phyloP scores from a whole-genome alignment of 2,797 vertebrate species.

The Acanthurus tractus region DNA sequence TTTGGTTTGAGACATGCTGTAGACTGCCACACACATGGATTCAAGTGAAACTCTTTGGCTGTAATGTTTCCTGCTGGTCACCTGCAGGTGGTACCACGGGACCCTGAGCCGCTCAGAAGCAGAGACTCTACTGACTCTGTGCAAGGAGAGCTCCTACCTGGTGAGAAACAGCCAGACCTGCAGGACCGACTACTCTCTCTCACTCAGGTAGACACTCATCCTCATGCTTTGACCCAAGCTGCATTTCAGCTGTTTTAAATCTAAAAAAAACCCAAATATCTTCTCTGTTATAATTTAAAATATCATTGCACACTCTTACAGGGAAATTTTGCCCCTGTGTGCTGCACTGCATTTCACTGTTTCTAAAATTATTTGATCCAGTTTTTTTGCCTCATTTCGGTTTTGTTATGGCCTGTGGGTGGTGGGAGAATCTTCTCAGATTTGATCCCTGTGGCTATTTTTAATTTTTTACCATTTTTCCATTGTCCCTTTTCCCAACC shows the following conservation, averaged over 20 bases:
- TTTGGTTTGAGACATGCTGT: background rate
- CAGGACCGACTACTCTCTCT: constrained; percentile 92
- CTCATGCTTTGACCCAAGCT: background rate
- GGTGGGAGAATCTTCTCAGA: constrained; percentile 9
- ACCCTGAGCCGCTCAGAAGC: constrained; percentile 91
- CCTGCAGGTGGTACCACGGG: constrained; percentile 95
- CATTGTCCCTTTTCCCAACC: constrained; percentile 1
- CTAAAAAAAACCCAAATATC: background rate
- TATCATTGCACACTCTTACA: constrained; percentile 25
- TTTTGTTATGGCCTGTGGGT: constrained; percentile 9
- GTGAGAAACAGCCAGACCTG: constrained; percentile 94
- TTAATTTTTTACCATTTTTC: constrained; percentile 25
- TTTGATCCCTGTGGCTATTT: constrained; percentile 18
- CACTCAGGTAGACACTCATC: constrained; percentile 88
- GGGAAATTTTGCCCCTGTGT: constrained; percentile 12
- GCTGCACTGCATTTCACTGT: background rate
- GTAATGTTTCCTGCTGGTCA: constrained; percentile 1
- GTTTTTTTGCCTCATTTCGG: constrained; percentile 20
- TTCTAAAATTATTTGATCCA: constrained; percentile 30
- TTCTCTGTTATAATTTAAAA: constrained; percentile 4
- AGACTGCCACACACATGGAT: background rate
- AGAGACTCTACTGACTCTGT: constrained; percentile 91
- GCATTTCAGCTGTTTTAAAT: background rate
- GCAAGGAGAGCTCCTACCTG: constrained; percentile 95
- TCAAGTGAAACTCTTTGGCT: background rate